Percentiles rank a stretch among this genome's conserved stretches.
phyloP scores from a whole-genome alignment of 2,113 vertebrate species.

The Cnemophilus loriae region DNA sequence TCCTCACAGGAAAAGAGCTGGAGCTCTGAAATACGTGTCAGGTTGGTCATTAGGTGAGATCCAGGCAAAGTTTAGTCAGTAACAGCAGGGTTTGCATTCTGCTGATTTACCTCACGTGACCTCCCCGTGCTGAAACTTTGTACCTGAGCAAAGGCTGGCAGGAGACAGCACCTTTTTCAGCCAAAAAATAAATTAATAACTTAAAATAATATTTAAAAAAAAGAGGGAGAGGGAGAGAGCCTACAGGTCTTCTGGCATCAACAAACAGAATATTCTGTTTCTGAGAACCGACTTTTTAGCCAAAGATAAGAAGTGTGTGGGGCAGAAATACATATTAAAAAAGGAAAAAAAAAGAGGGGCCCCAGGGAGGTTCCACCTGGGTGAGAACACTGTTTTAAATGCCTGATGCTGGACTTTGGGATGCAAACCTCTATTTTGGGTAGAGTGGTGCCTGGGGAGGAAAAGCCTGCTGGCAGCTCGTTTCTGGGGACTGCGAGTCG shows the following conservation, averaged over 20 bases:
- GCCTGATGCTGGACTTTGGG: neutral
- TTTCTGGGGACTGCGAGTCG: neutral
- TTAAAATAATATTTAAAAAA: neutral
- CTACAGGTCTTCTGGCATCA: neutral
- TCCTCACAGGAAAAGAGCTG: neutral
- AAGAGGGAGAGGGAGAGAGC: no score
- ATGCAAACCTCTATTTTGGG: accelerated
- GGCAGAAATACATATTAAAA: neutral
- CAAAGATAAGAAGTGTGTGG: neutral
- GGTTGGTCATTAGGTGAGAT: neutral
- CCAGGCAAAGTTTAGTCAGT: neutral
- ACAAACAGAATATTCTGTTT: neutral
- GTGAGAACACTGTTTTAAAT: neutral
- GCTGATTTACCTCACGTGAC: neutral
- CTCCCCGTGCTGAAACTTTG: neutral
- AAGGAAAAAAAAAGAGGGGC: neutral
- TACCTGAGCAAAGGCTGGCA: neutral
- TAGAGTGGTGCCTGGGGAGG: accelerated
- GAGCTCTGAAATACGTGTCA: neutral
- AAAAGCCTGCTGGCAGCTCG: neutral
- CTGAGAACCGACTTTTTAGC: neutral
- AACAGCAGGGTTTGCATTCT: neutral
- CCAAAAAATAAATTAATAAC: neutral
- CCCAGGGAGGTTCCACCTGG: neutral
- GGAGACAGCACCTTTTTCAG: neutral